Base-by-base conservation (phyloP, 2,797 vertebrate genomes). In the Pangasius sanitwongsei region DNA sequence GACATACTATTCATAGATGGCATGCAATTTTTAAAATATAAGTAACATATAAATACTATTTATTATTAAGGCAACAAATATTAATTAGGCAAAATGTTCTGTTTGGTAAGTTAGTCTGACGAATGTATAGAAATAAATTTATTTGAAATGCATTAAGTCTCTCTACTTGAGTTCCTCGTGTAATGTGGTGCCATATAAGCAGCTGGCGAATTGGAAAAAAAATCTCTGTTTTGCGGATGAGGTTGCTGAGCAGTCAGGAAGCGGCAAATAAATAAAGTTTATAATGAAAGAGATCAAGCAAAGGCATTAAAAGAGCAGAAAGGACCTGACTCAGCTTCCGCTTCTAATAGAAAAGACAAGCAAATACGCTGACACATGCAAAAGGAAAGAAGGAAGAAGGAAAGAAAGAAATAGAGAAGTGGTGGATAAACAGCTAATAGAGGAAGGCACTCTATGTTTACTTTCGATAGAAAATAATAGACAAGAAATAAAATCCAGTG, bases 251-350 rank as follows among this genome's bases (percentile, higher is more conserved):
- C 63, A 81, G 63, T 34, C 75, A 63, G 65, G 18, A 88, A 61
- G 50, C 23, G 4, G 69, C n/a, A 63, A 88, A 90, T 90, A 89
- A 88, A 87, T 74, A 88, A 81, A 11, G 55, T 34, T 50, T 44
- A 20, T n/a, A 53, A 86, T 44, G 41, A 85, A 86, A 55, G 63
- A 74, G 11, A 31, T 75, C 23, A 41, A 78, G 82, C 70, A 13
- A 59, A 85, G 70, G 72, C 87, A 65, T 88, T 84, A 50, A 41
- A n/a, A 81, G 75, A 53, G 44, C 34, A 20, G 88, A 75, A 83
- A 75, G 6, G 57, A 48, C 84, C 74, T 75, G 88, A 86, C 63
- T 89, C 88, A 89, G 74, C 87, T 85, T 44, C 78, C 12, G 89
- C 34, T n/a, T 77, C 78, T 50, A 55, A 85, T 9, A 15, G 74